These are phyloP conservation scores for Forbesichthys agassizii DNA, from an alignment of 2,113 vertebrate species.

Conservation along the genomic window DNA sequence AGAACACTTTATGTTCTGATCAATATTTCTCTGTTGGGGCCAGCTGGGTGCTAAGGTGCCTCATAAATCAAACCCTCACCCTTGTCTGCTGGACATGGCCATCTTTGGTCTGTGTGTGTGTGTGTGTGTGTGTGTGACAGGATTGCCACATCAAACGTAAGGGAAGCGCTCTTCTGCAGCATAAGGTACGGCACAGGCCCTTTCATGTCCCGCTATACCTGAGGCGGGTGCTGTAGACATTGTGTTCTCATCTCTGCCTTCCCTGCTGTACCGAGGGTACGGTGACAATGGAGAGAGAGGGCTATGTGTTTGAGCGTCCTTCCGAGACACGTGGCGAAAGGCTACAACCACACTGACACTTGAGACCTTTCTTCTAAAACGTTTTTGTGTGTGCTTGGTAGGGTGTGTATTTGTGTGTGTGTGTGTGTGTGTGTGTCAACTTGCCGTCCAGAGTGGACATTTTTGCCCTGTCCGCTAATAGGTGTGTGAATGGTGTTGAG, in stretches of 20 bases:
- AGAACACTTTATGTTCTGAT: conserved; percentile 29
- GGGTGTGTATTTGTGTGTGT: conserved; percentile 7
- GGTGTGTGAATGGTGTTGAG: too few relatives aligned
- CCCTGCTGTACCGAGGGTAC: conserved; percentile 40
- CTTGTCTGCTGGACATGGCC: conserved; percentile 54
- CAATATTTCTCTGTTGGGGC: conserved; percentile 32
- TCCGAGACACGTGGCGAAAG: too few relatives aligned
- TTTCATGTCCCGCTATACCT: conserved; percentile 65
- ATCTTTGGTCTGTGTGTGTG: conserved; percentile 61
- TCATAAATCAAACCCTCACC: conserved; percentile 45
- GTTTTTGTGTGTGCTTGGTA: neutral
- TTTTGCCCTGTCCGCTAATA: too few relatives aligned
- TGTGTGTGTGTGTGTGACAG: conserved; percentile 42
- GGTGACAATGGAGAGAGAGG: neutral
- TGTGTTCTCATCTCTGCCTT: conserved; percentile 3
- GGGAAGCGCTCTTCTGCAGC: conserved; percentile 58
- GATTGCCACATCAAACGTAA: conserved; percentile 67
- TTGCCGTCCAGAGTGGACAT: too few relatives aligned
- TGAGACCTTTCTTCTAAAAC: too few relatives aligned
- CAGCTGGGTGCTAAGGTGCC: conserved; percentile 25
- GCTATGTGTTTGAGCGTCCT: too few relatives aligned
- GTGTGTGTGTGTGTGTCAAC: neutral
- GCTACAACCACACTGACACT: too few relatives aligned
- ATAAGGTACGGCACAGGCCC: conserved; percentile 48
- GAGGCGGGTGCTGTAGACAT: conserved; percentile 37